Evolutionary conservation across 2,888 invertebrate genomes (phyloP), one percentile per base, ranked within the genome.

Genomic region (Leptopterna dolabrata): DNA sequence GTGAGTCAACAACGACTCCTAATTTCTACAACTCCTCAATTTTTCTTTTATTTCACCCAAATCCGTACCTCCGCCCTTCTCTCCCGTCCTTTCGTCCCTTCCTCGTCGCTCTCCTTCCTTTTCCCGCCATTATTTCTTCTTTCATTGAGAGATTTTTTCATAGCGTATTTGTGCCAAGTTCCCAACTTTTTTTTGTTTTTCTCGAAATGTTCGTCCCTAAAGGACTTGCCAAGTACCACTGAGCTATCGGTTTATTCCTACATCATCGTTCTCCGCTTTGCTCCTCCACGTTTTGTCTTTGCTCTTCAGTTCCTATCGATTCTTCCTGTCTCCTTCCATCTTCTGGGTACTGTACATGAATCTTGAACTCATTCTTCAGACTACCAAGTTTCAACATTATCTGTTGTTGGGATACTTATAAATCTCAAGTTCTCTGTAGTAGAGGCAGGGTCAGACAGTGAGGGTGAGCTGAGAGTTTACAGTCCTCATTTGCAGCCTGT

Each of bases 1-100:
- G 87, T 87, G 87, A 89, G 88, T 87, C 30, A 51, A 55, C 36
- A 36, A 55, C 27, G 63, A 71, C 30, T 41, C 19, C 36, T 36
- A 36, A 36, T 36, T 36, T 36, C 36, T 36, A 36, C 36, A 7
- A 36, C 2, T 36, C 36, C 36, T 36, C 36, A 19, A 14, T 27
- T 47, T 76, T 14, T 36, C 11, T 16, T 63, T 24, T 81, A 3
- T 30, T 36, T 36, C 36, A 36, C 2, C 36, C n/a, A n/a, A n/a
- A n/a, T n/a, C n/a, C n/a, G n/a, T n/a, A n/a, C 30, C 63, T 73
- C 13, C 41, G 43, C 11, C 81, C 81, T 45, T 55, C 19, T 47
- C 47, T 36, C 27, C 45, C 45, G 1, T 45, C 45, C 29, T 45
- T 81, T 47, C 29, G 3, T 30, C 13, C 76, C 76, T 30, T 30